Base-by-base conservation (phyloP, 23 tunicate species). In the Diplosoma virens region DNA sequence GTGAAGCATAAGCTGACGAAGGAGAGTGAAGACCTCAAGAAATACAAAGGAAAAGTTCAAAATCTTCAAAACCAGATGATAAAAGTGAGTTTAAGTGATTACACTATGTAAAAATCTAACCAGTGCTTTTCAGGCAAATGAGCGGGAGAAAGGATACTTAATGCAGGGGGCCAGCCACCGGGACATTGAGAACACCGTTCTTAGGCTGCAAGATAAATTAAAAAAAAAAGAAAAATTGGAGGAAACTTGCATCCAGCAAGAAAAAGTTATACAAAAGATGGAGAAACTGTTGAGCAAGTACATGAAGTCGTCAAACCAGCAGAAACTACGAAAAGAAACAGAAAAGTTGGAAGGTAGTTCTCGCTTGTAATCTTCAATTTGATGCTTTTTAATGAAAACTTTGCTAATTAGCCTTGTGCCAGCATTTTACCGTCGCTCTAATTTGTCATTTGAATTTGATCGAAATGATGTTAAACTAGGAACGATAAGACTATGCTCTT, bases 201-300 rank as follows among this genome's bases (percentile, higher is more conserved):
- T 23, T 0, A 47, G 69, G 52, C 76, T 76, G 55, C 77, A 85
- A 48, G 92, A 80, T 7, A 84, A 79, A 54, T 65, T 59, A 26
- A 68, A 76, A 65, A 92, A 85, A 37, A 47, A 37, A 45, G 71
- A 81, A 56, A 85, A 81, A 68, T 33, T 92, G 50, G 87, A 92
- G 75, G 87, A 85, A 0, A 92, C 97, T 5, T 72, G 84, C 45
- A 35, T 84, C 22, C 84, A 92, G 36, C 97, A 92, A 41, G 97
- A 92, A 33, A 92, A 92, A 61, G 97, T 92, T 4, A 92, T 92
- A 21, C 87, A 75, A 47, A 92, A 92, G 69, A 92, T 92, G 97
- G 97, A 92, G 30, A 81, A 77, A 11, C 63, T 92, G 59, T 67
- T 92, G 36, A 75, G 67, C 77, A 86, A 90, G 53, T 84, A 79